phyloP scores from a whole-genome alignment of 1,140 invertebrate genomes.

The Drosophila miranda region DNA sequence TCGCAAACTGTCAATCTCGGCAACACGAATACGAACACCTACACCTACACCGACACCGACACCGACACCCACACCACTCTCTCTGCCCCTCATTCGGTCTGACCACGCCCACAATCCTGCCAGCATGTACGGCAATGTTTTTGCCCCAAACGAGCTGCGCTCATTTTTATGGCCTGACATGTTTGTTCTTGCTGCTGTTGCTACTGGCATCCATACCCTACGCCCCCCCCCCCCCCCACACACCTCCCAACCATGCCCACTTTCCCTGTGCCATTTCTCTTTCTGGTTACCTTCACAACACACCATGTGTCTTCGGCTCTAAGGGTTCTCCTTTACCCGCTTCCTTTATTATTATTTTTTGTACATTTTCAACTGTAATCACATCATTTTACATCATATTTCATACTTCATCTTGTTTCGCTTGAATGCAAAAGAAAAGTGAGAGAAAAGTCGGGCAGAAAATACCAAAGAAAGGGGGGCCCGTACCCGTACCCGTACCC shows the following conservation, averaged over 20 bases:
- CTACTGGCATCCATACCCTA: slow-evolving; percentile 24
- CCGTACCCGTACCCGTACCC: neutral
- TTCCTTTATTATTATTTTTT: slow-evolving; percentile 46
- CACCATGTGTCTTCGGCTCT: slow-evolving; percentile 47
- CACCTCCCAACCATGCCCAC: neutral
- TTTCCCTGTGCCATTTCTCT: slow-evolving; percentile 35
- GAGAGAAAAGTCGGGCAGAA: slow-evolving; percentile 2
- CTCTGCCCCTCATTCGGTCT: neutral
- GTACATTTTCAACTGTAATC: slow-evolving; percentile 75
- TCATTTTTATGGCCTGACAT: slow-evolving; percentile 64
- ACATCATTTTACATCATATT: slow-evolving; percentile 80
- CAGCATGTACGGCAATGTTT: slow-evolving; percentile 23
- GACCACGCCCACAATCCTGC: slow-evolving; percentile 22
- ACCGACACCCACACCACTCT: neutral
- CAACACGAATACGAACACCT: slow-evolving; percentile 29
- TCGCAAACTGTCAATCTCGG: slow-evolving; percentile 72
- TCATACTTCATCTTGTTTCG: slow-evolving; percentile 70
- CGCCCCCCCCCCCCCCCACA: neutral
- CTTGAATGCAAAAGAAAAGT: slow-evolving; percentile 31
- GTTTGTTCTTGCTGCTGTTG: slow-evolving; percentile 40
- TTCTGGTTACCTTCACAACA: slow-evolving; percentile 30
- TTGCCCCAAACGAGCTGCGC: slow-evolving; percentile 24
- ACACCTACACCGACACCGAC: slow-evolving; percentile 24
- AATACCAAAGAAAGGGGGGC: slow-evolving; percentile 7
- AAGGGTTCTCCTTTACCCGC: slow-evolving; percentile 1